Percentiles rank a stretch among this genome's conserved stretches.
Conservation (phyloP, 2,888 invertebrate genomes). For the Thecocarcelia acutangulata region DNA sequence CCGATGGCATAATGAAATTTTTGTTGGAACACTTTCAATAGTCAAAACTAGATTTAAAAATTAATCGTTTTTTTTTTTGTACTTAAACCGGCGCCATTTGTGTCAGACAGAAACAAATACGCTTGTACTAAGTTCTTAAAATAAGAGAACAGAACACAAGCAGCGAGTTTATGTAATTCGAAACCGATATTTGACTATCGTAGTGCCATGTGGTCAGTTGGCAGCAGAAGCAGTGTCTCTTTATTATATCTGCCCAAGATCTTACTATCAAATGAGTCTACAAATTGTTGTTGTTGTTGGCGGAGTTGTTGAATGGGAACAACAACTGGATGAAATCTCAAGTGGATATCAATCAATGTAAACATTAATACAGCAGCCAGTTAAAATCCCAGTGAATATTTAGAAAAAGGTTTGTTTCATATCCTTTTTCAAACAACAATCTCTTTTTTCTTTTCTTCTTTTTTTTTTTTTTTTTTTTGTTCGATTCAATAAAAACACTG, state of each 20-base stretch:
- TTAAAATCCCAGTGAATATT: slow-evolving; percentile 39
- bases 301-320: slow-evolving; percentile 17
- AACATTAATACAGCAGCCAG: slow-evolving; percentile 34
- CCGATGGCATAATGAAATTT: too few species aligned
- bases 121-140: background rate
- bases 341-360: slow-evolving; percentile 65
- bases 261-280: slow-evolving; percentile 27
- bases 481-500: slow-evolving; percentile 13
- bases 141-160: background rate
- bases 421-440: slow-evolving; percentile 36
- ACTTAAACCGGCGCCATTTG: slow-evolving; percentile 59
- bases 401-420: slow-evolving; percentile 16
- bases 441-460: too few species aligned
- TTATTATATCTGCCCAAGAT: slow-evolving; percentile 34
- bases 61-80: slow-evolving; percentile 5
- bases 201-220: slow-evolving; percentile 61
- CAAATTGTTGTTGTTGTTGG: slow-evolving; percentile 9
- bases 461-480: too few species aligned
- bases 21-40: too few species aligned
- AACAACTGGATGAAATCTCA: slow-evolving; percentile 62
- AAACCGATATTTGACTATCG: slow-evolving; percentile 47
- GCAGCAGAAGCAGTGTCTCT: slow-evolving; percentile 17
- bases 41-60: slow-evolving; percentile 49
- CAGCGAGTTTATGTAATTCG: slow-evolving; percentile 47
- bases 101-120: background rate